Evolutionary conservation across 2,888 invertebrate genomes (phyloP), one percentile per base, ranked within the genome.

Genomic region (Rhingia rostrata): DNA sequence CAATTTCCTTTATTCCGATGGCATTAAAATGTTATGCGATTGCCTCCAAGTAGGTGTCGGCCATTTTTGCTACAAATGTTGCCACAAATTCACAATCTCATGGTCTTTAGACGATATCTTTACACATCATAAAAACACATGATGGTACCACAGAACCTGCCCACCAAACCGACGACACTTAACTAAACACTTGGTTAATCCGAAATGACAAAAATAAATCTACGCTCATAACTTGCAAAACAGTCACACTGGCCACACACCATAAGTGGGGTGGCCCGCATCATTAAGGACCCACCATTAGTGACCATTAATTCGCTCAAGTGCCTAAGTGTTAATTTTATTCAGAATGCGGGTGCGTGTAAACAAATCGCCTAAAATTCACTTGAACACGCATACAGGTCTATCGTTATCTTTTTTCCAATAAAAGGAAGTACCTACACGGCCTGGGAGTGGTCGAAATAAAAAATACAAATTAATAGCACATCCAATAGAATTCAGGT

Each of bases 291-390:
- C 78, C 37, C 54, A 64, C 73, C 45, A 74, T 64, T 66, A n/a
- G n/a, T n/a, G 74, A 51, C 84, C 73, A 84, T 84, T 74, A 79
- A 79, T 84, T 79, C 53, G 64, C 60, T 60, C 66, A 84, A 84
- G 69, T 84, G 84, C 69, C 58, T 22, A 73, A 63, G 79, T 84
- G 84, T 84, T 84, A 84, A 84, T 79, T 84, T 79, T 70, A 74
- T 74, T 74, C 79, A 79, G 63, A 79, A 74, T 78, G 74, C 79
- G 74, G 73, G 79, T 54, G 41, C 9, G 69, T 73, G 73, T 79
- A 74, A 74, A 84, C 84, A 79, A 79, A 84, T 84, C 74, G 74
- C 58, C 60, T 10, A 37, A 73, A 78, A 83, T 83, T 67, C 61
- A 78, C 78, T 72, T 70, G 10, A 45, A 35, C 67, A 73, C 49